Percentiles rank a stretch among this genome's conserved stretches.
Evolutionary conservation across 2,797 vertebrate species (phyloP).

Genomic region (Heteromormyrus szaboi): DNA sequence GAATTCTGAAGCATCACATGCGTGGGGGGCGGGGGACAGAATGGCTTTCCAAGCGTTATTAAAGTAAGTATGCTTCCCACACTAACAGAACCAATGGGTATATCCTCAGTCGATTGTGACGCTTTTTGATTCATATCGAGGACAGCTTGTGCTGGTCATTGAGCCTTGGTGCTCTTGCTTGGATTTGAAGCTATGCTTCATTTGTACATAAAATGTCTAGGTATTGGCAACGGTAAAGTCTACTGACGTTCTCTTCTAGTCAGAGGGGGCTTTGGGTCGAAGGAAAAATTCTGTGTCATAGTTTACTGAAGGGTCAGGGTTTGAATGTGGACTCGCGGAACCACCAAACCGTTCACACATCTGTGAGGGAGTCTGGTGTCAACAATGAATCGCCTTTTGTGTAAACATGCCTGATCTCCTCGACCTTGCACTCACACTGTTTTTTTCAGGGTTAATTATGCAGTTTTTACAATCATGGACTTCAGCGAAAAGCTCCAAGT

Average conservation of each 20-base stretch:
- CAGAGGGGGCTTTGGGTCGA: background rate
- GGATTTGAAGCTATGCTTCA: background rate
- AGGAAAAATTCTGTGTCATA: background rate
- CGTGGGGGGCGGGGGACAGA: conserved; percentile 53
- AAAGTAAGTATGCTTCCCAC: conserved; percentile 31
- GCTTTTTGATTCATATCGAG: background rate
- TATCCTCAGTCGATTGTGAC: background rate
- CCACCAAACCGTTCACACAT: background rate
- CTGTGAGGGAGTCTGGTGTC: background rate
- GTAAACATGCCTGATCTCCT: background rate
- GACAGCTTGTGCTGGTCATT: background rate
- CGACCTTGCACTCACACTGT: background rate
- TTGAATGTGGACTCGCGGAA: background rate
- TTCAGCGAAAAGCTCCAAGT: background rate
- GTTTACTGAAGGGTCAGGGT: background rate
- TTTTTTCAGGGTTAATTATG: background rate
- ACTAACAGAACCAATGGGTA: background rate
- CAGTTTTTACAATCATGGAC: background rate
- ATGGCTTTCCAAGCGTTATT: conserved; percentile 53
- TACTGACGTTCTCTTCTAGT: background rate
- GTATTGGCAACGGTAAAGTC: background rate
- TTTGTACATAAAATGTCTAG: background rate
- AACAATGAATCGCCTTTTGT: background rate
- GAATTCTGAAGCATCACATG: conserved; percentile 42
- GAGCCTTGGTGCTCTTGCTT: background rate